Conservation (phyloP, 1,140 invertebrate genomes). For the Neoseiulus cucumeris region DNA sequence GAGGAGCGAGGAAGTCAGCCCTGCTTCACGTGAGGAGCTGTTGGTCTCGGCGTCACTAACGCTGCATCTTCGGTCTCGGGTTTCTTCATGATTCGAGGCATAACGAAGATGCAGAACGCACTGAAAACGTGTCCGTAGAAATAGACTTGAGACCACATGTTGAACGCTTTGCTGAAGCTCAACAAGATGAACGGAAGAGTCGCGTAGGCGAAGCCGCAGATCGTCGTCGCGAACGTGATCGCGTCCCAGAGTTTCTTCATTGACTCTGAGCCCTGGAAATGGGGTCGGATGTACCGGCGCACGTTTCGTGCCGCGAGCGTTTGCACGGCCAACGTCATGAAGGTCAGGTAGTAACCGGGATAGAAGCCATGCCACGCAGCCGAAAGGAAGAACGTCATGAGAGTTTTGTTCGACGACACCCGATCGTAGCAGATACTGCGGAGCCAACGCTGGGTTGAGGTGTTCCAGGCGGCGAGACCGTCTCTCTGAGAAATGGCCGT, state of each 20-base stretch:
- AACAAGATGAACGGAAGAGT: not conserved
- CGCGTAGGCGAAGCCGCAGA: not conserved
- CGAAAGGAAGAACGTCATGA: conserved; percentile 61
- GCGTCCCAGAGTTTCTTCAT: not conserved
- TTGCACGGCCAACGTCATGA: conserved; percentile 63
- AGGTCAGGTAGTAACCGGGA: conserved; percentile 90
- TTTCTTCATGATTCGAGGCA: not conserved
- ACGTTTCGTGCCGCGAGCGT: conserved; percentile 59
- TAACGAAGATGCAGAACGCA: not conserved
- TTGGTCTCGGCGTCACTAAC: too few relatives aligned
- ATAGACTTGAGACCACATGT: conserved; percentile 34
- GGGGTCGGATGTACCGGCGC: conserved; percentile 46
- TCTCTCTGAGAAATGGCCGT: conserved; percentile 30
- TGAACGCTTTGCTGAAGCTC: conserved; percentile 32
- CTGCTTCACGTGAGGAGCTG: too few relatives aligned
- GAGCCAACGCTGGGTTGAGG: conserved; percentile 72
- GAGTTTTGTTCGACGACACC: conserved; percentile 26
- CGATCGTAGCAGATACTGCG: conserved; percentile 66
- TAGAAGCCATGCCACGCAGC: conserved; percentile 95
- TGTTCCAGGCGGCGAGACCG: conserved; percentile 73
- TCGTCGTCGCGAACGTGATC: not conserved
- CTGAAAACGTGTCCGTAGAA: conserved; percentile 9
- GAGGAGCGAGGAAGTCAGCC: too few relatives aligned
- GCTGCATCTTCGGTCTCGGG: too few relatives aligned
- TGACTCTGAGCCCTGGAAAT: conserved; percentile 37